Evolutionary conservation across 2,113 vertebrate genomes (phyloP).

Genomic region (Cairina moschata): DNA sequence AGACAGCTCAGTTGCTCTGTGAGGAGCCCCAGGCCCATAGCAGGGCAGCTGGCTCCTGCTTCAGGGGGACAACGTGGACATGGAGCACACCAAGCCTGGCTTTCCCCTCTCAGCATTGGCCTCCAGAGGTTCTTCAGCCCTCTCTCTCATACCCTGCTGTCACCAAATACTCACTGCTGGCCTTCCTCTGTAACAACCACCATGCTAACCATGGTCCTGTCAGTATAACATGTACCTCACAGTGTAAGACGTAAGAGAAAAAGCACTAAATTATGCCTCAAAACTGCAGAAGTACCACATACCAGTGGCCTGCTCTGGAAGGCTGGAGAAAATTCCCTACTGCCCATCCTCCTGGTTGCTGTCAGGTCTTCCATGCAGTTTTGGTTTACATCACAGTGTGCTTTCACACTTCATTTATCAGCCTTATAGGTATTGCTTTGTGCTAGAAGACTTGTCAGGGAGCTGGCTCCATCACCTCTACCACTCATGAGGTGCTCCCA

Average conservation of each 20-base stretch:
- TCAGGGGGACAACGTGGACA: fast-evolving
- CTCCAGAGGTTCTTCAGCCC: fast-evolving
- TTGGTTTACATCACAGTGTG: neutral
- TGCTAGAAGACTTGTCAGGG: neutral
- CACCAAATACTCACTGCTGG: neutral
- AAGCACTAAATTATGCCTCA: neutral
- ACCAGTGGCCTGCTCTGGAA: neutral
- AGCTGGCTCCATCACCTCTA: neutral
- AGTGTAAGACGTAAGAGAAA: neutral
- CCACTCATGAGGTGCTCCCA: fast-evolving
- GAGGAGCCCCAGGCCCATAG: neutral
- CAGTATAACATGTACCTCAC: fast-evolving
- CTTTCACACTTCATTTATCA: neutral
- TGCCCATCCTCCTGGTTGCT: neutral
- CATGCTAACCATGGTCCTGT: neutral
- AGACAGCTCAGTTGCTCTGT: neutral
- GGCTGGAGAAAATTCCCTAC: neutral
- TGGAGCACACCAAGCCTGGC: neutral
- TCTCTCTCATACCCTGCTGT: too few relatives aligned
- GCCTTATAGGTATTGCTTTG: neutral
- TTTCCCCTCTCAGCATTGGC: neutral
- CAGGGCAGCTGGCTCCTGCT: neutral
- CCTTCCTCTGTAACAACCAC: neutral
- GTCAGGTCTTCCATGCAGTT: neutral
- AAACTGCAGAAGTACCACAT: neutral